Base-by-base conservation (phyloP, 2,888 invertebrate genomes). In the Agriopis aurantiaria region DNA sequence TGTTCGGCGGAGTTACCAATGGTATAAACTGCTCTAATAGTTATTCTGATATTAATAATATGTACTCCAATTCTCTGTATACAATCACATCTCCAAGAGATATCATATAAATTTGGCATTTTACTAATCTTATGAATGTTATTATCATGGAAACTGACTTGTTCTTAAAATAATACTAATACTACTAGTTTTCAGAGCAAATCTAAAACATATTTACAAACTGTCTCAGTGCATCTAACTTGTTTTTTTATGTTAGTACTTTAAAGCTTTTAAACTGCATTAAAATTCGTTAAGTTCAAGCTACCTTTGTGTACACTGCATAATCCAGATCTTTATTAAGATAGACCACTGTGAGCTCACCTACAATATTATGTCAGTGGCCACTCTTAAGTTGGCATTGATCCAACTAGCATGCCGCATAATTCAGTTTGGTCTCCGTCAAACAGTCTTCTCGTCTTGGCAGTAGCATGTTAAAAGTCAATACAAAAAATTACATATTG, bases 1-100 rank as follows among this genome's bases (percentile, higher is more conserved):
- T 99, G 95, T 99, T 99, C 93, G 99, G 99, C n/a, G 99, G 99
- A 69, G 98, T 99, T 76, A 96, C 97, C 81, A 98, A 97, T 87
- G 97, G 97, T 86, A 95, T 95, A 68, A 95, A 95, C 73, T 95
- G 96, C 72, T 88, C 96, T 73, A 96, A 59, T 53, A 65, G 96
- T 82, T 91, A 89, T 73, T 84, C 91, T 74, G 96, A 96, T 78
- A 96, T 96, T 84, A 91, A 92, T 82, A 89, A 87, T 78, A 96
- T 96, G 90, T 97, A 97, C 83, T 97, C 97, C 52, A 97, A 97
- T 92, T 96, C 96, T 68, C 91, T 97, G 83, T 96, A 97, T 94
- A 97, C 97, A 87, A 96, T 97, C 78, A 96, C 96, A 78, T 96
- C 97, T 74, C 97, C 97, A 72, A 95, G 95, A 84, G 96, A 96